Evolutionary conservation across 2,797 vertebrate species (phyloP), one percentile per base, ranked within the genome.

Genomic region (Coregonus suidteri): DNA sequence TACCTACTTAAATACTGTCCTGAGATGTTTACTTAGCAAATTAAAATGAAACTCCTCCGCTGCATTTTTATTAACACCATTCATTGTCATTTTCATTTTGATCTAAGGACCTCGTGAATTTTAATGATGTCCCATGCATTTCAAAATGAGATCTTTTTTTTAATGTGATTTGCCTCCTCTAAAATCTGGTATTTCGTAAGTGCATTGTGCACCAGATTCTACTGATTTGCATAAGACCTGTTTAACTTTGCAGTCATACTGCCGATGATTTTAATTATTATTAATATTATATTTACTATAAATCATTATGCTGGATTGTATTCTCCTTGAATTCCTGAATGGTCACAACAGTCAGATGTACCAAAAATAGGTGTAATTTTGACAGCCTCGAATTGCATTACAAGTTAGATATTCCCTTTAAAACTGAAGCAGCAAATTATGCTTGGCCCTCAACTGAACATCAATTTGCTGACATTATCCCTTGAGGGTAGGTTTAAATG

Each of bases 1-100:
- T 47, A 13, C 41, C 41, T 47, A 47, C 3, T 47, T 47, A 47
- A 47, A 47, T 47, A 47, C 9, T 47, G 41, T 47, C 41, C 9
- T 13, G 41, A 47, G 41, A 79, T 84, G 87, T 89, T 91, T 89
- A 85, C 86, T 81, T 79, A 64, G 74, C 83, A 83, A 91, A 84
- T 86, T 11, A 88, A 87, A 90, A 86, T 54, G 71, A 79, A 85
- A 79, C 71, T 34, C 56, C 4, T 81, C 83, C 71, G 59, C 74
- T 88, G 85, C 87, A 30, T 47, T 11, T 88, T 91, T 89, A 89
- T 90, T 91, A 85, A 87, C 81, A 77, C 82, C 59, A 84, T 78
- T 85, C 85, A 89, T 91, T 90, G 89, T 87, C 89, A 91, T 93
- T 91, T 91, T 82, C 86, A 88, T 90, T 92, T 88, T 83, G 83